phyloP scores from a whole-genome alignment of 2,113 vertebrate species.

The Stercorarius parasiticus region DNA sequence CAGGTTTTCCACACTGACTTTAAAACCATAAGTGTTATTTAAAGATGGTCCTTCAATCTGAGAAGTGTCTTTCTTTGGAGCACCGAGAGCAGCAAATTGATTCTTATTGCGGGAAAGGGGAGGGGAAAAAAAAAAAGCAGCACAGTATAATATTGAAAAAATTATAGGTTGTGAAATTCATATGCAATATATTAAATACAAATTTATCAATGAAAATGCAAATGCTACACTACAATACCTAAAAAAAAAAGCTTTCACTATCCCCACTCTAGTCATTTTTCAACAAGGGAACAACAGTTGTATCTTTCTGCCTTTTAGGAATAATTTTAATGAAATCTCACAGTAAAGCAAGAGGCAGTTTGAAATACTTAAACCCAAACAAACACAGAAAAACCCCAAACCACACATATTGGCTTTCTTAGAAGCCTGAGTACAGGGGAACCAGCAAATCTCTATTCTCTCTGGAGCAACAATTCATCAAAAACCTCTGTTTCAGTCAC shows the following conservation, averaged over 20 bases:
- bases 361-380: not conserved
- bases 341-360: not conserved
- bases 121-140: not conserved
- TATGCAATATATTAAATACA: not conserved
- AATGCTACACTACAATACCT: not conserved
- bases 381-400: not conserved
- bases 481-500: not conserved
- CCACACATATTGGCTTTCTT: not conserved
- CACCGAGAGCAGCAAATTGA: slow-evolving; percentile 84
- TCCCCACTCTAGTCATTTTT: not conserved
- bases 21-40: slow-evolving; percentile 95
- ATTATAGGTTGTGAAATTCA: not conserved
- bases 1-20: slow-evolving; percentile 94
- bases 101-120: slow-evolving; percentile 72
- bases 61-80: slow-evolving; percentile 88
- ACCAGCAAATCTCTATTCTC: not conserved
- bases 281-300: not conserved
- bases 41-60: slow-evolving; percentile 95
- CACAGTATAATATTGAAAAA: slow-evolving; percentile 27
- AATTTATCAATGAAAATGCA: not conserved
- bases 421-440: not conserved
- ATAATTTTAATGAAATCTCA: not conserved
- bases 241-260: not conserved
- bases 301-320: not conserved
- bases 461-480: not conserved